phyloP scores from a whole-genome alignment of 2,113 vertebrate genomes.

The Neoarius graeffei region DNA sequence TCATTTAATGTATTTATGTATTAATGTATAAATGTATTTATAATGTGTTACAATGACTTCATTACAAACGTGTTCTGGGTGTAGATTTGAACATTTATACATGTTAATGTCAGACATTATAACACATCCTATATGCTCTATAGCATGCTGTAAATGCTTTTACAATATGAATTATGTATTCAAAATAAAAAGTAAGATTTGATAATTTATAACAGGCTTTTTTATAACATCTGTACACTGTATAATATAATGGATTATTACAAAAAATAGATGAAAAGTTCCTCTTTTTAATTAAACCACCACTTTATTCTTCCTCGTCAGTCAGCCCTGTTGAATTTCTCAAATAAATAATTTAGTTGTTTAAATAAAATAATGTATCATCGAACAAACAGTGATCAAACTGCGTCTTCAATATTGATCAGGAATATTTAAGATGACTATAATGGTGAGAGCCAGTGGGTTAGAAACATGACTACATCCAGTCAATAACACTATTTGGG shows the following conservation, averaged over 20 bases:
- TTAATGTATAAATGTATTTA: not conserved
- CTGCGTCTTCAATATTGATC: conserved; percentile 51
- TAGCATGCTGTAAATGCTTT: not conserved
- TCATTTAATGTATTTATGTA: no score
- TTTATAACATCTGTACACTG: not conserved
- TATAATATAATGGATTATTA: not conserved
- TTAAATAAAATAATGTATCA: not conserved
- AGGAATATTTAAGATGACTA: conserved; percentile 55
- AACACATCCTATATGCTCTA: not conserved
- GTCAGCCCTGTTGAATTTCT: not conserved
- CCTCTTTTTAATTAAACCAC: not conserved
- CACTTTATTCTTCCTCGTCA: not conserved
- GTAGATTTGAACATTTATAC: not conserved
- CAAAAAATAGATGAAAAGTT: no score
- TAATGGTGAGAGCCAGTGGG: conserved; percentile 43
- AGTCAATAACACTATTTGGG: conserved; percentile 60
- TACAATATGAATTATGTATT: no score
- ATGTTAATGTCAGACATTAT: not conserved
- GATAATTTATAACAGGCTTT: not conserved
- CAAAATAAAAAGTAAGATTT: not conserved
- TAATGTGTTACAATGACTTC: not conserved
- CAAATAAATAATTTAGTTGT: not conserved
- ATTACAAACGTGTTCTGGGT: not conserved
- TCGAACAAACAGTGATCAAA: conserved; percentile 30
- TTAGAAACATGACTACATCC: conserved; percentile 37